Percentiles rank a stretch among this genome's conserved stretches.
phyloP scores from a whole-genome alignment of 2,797 vertebrate species.

The Cetoscarus ocellatus region DNA sequence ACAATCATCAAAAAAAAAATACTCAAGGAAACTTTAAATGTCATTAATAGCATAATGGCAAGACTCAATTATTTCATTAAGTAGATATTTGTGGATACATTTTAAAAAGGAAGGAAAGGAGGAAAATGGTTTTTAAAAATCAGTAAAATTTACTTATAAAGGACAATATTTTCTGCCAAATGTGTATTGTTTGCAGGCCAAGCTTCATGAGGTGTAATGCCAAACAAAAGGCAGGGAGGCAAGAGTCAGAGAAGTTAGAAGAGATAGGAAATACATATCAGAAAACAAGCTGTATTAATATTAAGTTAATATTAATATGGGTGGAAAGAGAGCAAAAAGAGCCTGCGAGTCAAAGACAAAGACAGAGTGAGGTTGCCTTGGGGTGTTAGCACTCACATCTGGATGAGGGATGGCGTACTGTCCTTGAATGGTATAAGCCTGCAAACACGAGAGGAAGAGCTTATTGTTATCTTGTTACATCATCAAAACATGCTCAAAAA shows the following conservation, averaged over 20 bases:
- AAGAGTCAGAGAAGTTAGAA: conserved; percentile 79
- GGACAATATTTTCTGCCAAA: neutral
- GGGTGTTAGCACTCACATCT: conserved; percentile 91
- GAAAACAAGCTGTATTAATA: conserved; percentile 87
- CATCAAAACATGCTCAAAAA: neutral
- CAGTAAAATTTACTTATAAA: neutral
- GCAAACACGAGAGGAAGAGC: conserved; percentile 65
- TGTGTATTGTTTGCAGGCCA: conserved; percentile 82
- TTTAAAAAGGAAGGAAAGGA: conserved; percentile 5
- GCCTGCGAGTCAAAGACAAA: conserved; percentile 58
- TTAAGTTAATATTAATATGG: conserved; percentile 96
- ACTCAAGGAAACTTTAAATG: too few species aligned
- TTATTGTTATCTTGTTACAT: conserved; percentile 17
- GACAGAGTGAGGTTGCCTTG: conserved; percentile 43
- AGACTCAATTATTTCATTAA: too few species aligned
- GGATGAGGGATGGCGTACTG: conserved; percentile 99
- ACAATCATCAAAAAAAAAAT: too few species aligned
- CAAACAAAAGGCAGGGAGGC: conserved; percentile 72
- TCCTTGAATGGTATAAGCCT: conserved; percentile 99
- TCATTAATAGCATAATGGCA: too few species aligned
- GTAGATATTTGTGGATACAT: too few species aligned
- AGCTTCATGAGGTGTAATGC: conserved; percentile 85
- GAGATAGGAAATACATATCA: conserved; percentile 77
- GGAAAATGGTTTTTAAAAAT: too few species aligned
- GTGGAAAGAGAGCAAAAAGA: conserved; percentile 68